phyloP scores from a whole-genome alignment of 2,113 vertebrate species.

The Phainopepla nitens region DNA sequence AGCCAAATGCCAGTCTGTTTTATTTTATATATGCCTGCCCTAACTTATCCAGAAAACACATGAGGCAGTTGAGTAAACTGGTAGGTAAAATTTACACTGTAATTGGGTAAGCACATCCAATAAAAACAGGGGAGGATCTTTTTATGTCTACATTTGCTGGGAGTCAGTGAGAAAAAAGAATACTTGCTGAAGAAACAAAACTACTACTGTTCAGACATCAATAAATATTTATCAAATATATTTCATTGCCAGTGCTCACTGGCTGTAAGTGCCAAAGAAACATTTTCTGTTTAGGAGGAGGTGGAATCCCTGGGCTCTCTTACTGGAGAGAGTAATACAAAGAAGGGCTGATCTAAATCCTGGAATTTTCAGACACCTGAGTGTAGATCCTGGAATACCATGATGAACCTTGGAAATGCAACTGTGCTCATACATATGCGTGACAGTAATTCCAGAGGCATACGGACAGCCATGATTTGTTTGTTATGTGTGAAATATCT shows the following conservation, averaged over 20 bases:
- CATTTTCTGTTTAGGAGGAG: background rate
- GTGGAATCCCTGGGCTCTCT: background rate
- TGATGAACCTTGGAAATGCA: background rate
- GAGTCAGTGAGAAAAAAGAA: constrained; percentile 9
- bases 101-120: background rate
- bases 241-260: background rate
- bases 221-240: constrained; percentile 7
- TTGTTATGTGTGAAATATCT: background rate
- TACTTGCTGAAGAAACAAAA: constrained; percentile 29
- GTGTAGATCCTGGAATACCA: background rate
- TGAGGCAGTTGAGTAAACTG: background rate
- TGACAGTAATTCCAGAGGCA: background rate
- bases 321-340: background rate
- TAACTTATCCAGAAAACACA: constrained; percentile 20
- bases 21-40: background rate
- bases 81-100: background rate
- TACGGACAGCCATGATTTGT: background rate
- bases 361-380: background rate
- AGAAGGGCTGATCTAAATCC: background rate
- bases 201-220: constrained; percentile 3
- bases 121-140: background rate
- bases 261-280: background rate
- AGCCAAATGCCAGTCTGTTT: background rate
- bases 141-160: background rate
- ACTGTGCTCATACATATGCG: background rate